phyloP scores from a whole-genome alignment of 2,113 vertebrate genomes.

The Struthidea cinerea region DNA sequence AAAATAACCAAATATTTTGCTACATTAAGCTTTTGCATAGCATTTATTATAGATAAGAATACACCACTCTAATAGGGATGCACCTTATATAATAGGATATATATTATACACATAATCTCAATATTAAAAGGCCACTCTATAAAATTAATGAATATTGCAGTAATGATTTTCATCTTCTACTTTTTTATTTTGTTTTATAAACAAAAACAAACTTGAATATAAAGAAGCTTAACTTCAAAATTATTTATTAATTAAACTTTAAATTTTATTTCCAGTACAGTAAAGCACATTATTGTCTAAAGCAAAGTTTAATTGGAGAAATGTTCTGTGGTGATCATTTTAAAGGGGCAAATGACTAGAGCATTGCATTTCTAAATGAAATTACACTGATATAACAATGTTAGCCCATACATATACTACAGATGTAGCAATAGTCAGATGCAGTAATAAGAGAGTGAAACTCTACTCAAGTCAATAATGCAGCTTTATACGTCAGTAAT shows the following conservation, averaged over 20 bases:
- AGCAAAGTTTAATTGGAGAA: neutral
- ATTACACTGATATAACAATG: neutral
- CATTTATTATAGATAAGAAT: neutral
- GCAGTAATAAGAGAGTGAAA: neutral
- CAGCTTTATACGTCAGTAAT: neutral
- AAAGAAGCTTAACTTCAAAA: neutral
- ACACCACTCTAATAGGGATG: rapidly evolving
- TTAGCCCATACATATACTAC: neutral
- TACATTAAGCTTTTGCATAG: neutral
- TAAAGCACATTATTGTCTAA: neutral
- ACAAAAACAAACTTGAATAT: neutral
- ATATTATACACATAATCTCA: neutral
- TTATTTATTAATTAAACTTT: neutral
- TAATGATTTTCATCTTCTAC: neutral
- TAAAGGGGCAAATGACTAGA: neutral
- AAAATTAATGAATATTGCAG: neutral
- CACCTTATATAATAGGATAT: neutral
- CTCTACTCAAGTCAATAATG: neutral
- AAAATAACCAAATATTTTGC: neutral
- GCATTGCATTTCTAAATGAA: neutral
- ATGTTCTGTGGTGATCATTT: neutral
- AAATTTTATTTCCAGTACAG: neutral
- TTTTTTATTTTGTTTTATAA: neutral
- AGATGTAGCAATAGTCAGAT: neutral
- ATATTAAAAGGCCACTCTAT: neutral